Evolutionary conservation across 2,113 vertebrate species (phyloP), one percentile per base, ranked within the genome.

Genomic region (Chaenocephalus aceratus): DNA sequence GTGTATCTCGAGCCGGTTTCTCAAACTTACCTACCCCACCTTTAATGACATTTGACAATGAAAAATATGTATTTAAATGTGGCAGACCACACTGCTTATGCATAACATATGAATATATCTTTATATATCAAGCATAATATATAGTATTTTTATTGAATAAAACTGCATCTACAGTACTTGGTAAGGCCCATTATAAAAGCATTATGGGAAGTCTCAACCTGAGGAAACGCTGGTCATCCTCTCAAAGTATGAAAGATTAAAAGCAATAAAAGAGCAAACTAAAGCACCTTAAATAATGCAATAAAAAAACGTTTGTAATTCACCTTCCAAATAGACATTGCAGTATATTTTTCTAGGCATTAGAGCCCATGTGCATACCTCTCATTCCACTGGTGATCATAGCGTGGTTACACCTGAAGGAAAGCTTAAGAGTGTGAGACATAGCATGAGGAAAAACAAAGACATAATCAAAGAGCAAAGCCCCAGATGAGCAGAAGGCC

Each of bases 211-310:
- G 74, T 78, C 36, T 72, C 23, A 48, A 14, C 3, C 13, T 3
- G 4, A 62, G 63, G 16, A 9, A 64, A 75, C 2, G 51, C 14
- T 57, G 74, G 75, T 66, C 66, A 63, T 58, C 53, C 30, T 16
- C 51, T 69, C 7, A 61, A 64, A 60, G 16, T 68, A 63, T 60
- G 63, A 77, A 65, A 72, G 16, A 69, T 15, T 30, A 86, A 68
- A 75, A n/a, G 4, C 76, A 71, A 36, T 52, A 48, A 60, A 41
- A 63, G 66, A 94, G 92, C 92, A 94, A 94, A 95, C 92, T 92
- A 95, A 95, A 95, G 93, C 93, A 93, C 94, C 93, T 95, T 94
- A 94, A 95, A 96, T 95, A 94, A 95, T 89, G 90, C 88, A 95
- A 94, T 82, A 94, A 95, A 94, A 94, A 90, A 89, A 90, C 95